phyloP scores from a whole-genome alignment of 2,797 vertebrate genomes.

The Eulemur mongoz region DNA sequence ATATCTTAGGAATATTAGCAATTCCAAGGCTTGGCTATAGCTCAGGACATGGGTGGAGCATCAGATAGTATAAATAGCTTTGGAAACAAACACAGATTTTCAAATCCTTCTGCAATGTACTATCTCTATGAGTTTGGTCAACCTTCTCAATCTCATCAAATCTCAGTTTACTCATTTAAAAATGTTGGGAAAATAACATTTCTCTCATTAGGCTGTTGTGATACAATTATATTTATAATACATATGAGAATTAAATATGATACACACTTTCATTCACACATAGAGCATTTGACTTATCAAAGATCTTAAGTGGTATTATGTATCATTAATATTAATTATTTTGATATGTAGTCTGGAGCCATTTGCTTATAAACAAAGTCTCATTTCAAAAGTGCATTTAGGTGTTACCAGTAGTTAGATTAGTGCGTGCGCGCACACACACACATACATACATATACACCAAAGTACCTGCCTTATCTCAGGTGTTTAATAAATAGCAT shows the following conservation, averaged over 20 bases:
- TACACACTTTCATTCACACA: background rate
- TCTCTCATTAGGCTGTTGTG: background rate
- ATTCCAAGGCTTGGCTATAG: background rate
- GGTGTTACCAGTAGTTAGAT: background rate
- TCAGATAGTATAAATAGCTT: background rate
- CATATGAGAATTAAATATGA: background rate
- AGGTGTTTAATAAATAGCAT: background rate
- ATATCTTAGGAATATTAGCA: background rate
- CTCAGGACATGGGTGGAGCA: background rate
- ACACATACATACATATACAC: background rate
- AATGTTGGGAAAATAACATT: background rate
- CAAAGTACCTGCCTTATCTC: background rate
- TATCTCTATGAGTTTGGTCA: background rate
- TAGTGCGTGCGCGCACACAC: too few species aligned
- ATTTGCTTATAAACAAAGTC: background rate
- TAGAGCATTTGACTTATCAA: background rate
- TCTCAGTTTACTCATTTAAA: background rate
- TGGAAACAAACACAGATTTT: background rate
- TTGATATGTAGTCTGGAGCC: background rate
- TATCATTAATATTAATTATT: background rate
- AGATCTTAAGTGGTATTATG: background rate
- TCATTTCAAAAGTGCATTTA: background rate
- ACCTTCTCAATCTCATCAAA: background rate
- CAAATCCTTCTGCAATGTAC: background rate
- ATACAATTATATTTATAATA: background rate